Evolutionary conservation across 1,140 invertebrate genomes (phyloP).

Genomic region (Orchestia grillus): DNA sequence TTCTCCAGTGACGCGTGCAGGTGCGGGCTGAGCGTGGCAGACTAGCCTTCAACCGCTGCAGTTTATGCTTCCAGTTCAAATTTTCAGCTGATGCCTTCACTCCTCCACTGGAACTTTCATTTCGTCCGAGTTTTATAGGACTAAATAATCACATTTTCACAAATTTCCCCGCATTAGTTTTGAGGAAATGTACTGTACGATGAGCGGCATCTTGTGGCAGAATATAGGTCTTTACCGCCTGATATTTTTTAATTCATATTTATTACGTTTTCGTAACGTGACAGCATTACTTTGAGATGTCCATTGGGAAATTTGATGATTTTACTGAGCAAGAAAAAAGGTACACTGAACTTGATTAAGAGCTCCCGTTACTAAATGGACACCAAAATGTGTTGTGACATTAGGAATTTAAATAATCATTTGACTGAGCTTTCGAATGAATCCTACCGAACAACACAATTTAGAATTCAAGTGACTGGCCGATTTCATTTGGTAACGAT

Average conservation of each 20-base stretch:
- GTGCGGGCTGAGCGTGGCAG: neutral
- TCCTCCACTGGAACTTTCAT: neutral
- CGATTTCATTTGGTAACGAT: neutral
- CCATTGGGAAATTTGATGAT: neutral
- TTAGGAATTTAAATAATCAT: neutral
- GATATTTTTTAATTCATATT: neutral
- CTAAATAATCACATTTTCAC: neutral
- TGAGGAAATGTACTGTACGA: neutral
- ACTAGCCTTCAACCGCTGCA: neutral
- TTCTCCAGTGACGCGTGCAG: neutral
- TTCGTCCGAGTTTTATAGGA: neutral
- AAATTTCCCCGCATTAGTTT: neutral
- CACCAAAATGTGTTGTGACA: neutral
- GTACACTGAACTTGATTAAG: neutral
- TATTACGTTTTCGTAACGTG: neutral
- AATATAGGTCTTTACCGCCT: neutral
- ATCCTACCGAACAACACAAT: neutral
- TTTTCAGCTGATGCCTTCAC: neutral
- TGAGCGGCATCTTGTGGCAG: neutral
- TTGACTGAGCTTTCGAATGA: neutral
- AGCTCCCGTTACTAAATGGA: neutral
- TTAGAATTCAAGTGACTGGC: neutral
- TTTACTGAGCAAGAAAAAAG: neutral
- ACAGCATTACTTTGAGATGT: neutral
- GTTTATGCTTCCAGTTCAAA: neutral